A percentile compares a stretch with the other conserved stretches of the same genome.
phyloP scores from a whole-genome alignment of 2,888 invertebrate species.

The Julus scandinavius region DNA sequence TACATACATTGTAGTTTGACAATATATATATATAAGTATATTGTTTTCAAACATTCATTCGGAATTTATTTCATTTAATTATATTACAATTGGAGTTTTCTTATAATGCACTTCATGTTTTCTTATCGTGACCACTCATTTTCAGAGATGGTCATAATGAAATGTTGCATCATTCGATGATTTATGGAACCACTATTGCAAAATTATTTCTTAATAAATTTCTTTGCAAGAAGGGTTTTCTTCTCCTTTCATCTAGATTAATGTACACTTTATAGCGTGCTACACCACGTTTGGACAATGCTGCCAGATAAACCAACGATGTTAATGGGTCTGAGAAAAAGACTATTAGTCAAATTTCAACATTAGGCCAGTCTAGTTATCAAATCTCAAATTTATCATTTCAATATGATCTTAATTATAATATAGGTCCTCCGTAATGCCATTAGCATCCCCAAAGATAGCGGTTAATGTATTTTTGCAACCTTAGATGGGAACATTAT shows the following conservation, averaged over 20 bases:
- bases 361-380: neutral
- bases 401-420: neutral
- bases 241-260: neutral
- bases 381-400: neutral
- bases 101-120: no score
- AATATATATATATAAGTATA: no score
- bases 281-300: neutral
- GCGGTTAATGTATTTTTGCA: neutral
- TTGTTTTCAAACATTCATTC: no score
- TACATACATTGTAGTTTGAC: no score
- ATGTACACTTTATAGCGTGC: neutral
- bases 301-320: neutral
- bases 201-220: no score
- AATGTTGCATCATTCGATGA: no score
- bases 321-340: neutral
- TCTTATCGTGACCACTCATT: no score
- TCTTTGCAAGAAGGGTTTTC: neutral
- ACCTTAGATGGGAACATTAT: neutral
- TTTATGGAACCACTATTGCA: no score
- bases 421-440: neutral
- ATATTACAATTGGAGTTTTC: no score
- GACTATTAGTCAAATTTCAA: neutral
- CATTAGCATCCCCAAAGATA: neutral
- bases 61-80: no score
- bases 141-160: no score